These are phyloP conservation scores for Synaphobranchus kaupii DNA, from an alignment of 2,797 vertebrate genomes.

Conservation along the genomic window DNA sequence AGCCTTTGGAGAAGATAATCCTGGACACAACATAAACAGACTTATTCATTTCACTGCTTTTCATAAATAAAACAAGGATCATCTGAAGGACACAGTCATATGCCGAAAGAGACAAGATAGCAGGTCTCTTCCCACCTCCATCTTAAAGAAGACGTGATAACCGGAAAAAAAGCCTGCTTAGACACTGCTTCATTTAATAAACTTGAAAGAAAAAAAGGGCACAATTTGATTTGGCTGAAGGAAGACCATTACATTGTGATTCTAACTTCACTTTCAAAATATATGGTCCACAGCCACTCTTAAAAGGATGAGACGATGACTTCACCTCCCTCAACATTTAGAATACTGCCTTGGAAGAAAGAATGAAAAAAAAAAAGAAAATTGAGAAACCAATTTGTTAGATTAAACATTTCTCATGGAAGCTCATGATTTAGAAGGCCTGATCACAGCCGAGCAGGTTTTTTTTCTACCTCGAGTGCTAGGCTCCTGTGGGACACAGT, in stretches of 20 bases:
- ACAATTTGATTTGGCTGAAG: conserved; percentile 67
- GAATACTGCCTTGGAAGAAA: conserved; percentile 62
- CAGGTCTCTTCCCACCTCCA: not conserved
- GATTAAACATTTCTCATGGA: conserved; percentile 75
- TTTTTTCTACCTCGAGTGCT: conserved; percentile 65
- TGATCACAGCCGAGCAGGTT: conserved; percentile 64
- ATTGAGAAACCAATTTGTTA: conserved; percentile 77
- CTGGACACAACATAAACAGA: not conserved
- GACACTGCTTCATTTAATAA: conserved; percentile 36
- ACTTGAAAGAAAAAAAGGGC: conserved; percentile 62
- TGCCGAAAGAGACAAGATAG: not conserved
- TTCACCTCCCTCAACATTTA: conserved; percentile 69
- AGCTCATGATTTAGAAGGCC: conserved; percentile 75
- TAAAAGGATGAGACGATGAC: conserved; percentile 74
- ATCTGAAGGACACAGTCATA: not conserved
- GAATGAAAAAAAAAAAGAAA: conserved; percentile 62
- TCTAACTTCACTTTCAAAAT: conserved; percentile 61
- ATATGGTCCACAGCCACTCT: conserved; percentile 65
- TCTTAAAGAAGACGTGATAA: not conserved
- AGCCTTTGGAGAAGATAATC: not conserved
- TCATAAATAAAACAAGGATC: not conserved
- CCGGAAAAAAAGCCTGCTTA: conserved; percentile 2
- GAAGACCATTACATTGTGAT: conserved; percentile 62
- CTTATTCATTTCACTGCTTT: not conserved
- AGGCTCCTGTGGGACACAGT: conserved; percentile 70